Evolutionary conservation across 2,888 invertebrate genomes (phyloP), one percentile per base, ranked within the genome.

Genomic region (Lasioglossum malachurum): DNA sequence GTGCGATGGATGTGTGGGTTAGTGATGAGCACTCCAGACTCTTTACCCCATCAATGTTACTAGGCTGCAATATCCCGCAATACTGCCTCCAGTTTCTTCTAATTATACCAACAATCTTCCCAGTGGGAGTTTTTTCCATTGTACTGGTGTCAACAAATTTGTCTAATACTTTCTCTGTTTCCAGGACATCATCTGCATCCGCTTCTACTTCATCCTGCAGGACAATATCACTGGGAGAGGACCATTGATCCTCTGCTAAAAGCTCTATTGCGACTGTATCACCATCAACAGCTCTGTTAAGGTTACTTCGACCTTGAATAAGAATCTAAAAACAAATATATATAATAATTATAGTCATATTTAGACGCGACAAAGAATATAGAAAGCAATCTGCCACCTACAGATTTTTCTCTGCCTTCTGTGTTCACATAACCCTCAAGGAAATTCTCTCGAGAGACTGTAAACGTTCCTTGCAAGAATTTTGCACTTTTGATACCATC

Each of bases 81-180:
- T 99, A 99, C 94, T 99, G 99, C 67, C 99, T 96, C 99, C 99
- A 99, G 94, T 99, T 99, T 82, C 99, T 96, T 88, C 98, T 97
- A 83, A 99, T 98, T 87, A 99, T 98, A 1, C 99, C 99, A n/a
- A 99, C 99, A 79, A 99, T 96, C 90, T 96, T 96, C 0, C 98
- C 98, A 0, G 98, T 98, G 2, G 98, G 97, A 49, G 80, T 87
- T 57, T 80, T 87, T 41, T 91, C 75, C 67, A 80, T 82, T 31
- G 73, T 80, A 31, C 76, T 87, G 0, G 78, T 72, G 27, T 44
- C 46, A 35, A 38, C 77, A 46, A 78, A 46, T 60, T 86, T 87
- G 27, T 85, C 75, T 7, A 83, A 80, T 23, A 76, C 67, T 64
- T 93, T 88, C 27, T 94, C 93, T 35, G 91, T 92, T 35, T 93